Percentiles rank a stretch among this genome's conserved stretches.
These are phyloP conservation scores for Drosophila biarmipes DNA, from an alignment of 1,140 invertebrate species.

Conservation along the genomic window DNA sequence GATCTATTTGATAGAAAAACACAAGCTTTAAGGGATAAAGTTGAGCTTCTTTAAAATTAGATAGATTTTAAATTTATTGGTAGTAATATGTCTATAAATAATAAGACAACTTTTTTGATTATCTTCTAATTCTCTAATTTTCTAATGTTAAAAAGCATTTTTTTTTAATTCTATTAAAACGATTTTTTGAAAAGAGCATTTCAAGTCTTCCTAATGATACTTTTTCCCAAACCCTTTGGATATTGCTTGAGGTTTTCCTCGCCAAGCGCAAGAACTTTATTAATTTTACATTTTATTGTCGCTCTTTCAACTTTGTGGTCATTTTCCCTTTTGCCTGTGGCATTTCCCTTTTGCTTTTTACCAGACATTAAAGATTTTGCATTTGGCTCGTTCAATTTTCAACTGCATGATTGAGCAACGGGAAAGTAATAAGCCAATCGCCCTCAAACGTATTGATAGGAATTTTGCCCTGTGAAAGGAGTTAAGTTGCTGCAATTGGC, in stretches of 20 bases:
- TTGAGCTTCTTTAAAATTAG: no score
- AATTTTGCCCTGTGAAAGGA: background rate
- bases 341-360: constrained; percentile 4
- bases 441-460: background rate
- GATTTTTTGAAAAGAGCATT: constrained; percentile 1
- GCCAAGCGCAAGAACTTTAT: constrained; percentile 30
- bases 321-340: constrained; percentile 1
- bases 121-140: background rate
- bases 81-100: no score
- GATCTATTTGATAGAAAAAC: background rate
- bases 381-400: constrained; percentile 9
- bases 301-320: constrained; percentile 11
- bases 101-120: no score
- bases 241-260: constrained; percentile 5
- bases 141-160: no score
- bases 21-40: background rate
- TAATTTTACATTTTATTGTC: constrained; percentile 46
- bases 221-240: background rate
- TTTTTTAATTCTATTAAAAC: no score
- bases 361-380: background rate
- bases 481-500: constrained; percentile 34
- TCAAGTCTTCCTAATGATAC: no score
- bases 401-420: constrained; percentile 33
- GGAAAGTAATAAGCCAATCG: constrained; percentile 23
- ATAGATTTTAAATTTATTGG: no score